Base-by-base conservation (phyloP, 2,888 invertebrate genomes). In the Monopis laevigella region DNA sequence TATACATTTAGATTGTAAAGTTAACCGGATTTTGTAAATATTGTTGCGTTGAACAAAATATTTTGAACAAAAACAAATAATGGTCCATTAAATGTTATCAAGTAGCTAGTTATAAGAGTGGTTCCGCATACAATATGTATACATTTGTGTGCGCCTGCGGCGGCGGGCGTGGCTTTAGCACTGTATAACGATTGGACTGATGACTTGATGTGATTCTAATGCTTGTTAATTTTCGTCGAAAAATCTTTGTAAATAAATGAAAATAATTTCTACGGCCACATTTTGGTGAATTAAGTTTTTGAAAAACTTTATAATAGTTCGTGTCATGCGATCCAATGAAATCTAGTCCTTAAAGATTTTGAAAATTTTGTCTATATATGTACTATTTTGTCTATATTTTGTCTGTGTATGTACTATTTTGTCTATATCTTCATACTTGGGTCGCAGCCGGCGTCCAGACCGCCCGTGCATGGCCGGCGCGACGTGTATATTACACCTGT, bases 21-120 rank as follows among this genome's bases (percentile, higher is more conserved):
- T 7, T 21, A 21, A 21, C 8, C 8, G 24, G 24, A 7, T 21
- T 21, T 21, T 32, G 32, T 32, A 32, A 67, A 53, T 36, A 36
- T 43, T 49, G 48, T 54, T 58, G 49, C 46, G 50, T 66, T 66
- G 69, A 70, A 67, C 72, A 69, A 69, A 62, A 58, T 54, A 64
- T 65, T 65, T 65, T 55, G 62, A 71, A 70, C 66, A 65, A 72
- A 65, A 59, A 54, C 54, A 19, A 14, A 17, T 55, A 55, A 74
- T 65, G 78, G 77, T 78, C 78, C 77, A 77, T 71, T 77, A 71
- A 69, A 65, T 53, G 66, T 60, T 65, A 72, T 66, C 61, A 63
- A 63, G 53, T 70, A 70, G 66, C 59, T 40, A 70, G 67, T 52
- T 32, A 6, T 6, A 32, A 53, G 38, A 51, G 54, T 60, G 59